These are phyloP conservation scores for Eustalomyia histrio DNA, from an alignment of 2,888 invertebrate genomes.

Conservation along the genomic window DNA sequence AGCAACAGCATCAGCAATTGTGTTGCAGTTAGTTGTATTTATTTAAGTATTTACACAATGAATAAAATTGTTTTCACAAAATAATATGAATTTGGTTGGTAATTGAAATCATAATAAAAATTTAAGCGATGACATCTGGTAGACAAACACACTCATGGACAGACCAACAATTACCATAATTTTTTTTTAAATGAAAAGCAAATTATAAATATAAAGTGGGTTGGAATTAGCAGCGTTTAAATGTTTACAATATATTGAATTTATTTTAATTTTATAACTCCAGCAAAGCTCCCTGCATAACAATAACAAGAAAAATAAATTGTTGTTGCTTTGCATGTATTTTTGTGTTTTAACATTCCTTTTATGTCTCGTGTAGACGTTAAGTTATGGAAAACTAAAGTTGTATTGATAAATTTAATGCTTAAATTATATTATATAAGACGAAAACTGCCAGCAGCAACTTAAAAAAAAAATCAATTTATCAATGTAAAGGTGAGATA, in stretches of 20 bases:
- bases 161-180: constrained; percentile 46
- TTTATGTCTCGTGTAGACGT: too few species aligned
- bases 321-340: too few species aligned
- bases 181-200: constrained; percentile 44
- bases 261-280: not conserved
- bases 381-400: too few species aligned
- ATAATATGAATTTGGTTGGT: constrained; percentile 57
- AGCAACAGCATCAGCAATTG: not conserved
- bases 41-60: not conserved
- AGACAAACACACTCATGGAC: constrained; percentile 43
- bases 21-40: constrained; percentile 13
- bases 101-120: constrained; percentile 65
- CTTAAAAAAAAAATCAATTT: too few species aligned
- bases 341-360: too few species aligned
- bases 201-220: constrained; percentile 43
- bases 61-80: constrained; percentile 12
- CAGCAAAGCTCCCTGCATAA: too few species aligned
- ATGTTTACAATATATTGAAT: constrained; percentile 5
- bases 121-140: constrained; percentile 63
- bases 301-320: too few species aligned
- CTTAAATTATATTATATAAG: too few species aligned
- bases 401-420: too few species aligned
- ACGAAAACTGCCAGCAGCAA: too few species aligned
- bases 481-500: too few species aligned
- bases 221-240: constrained; percentile 14